A percentile compares a stretch with the other conserved stretches of the same genome.
Conservation (phyloP, 2,113 vertebrate species). For the Oreochromis spilurus region DNA sequence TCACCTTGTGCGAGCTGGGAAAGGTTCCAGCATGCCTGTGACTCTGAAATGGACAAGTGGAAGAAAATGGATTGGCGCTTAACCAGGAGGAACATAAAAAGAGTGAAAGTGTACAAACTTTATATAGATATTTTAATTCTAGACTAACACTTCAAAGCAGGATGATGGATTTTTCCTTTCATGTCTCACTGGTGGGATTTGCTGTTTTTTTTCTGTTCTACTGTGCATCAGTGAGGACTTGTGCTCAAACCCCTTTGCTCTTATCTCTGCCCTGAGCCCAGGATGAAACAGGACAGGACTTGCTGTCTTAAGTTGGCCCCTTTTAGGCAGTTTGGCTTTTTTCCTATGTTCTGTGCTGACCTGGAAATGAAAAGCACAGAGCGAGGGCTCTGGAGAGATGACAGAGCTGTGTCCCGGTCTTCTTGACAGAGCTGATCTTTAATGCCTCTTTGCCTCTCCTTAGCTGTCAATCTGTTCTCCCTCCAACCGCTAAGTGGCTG, state of each 20-base stretch:
- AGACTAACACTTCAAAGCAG: not conserved
- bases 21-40: not conserved
- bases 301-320: slow-evolving; percentile 20
- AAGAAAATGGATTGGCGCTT: not conserved
- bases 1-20: not conserved
- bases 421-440: slow-evolving; percentile 55
- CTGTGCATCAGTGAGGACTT: slow-evolving; percentile 18
- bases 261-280: slow-evolving; percentile 28
- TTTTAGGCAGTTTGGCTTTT: slow-evolving; percentile 45
- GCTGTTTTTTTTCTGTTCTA: slow-evolving; percentile 1
- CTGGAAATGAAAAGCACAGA: slow-evolving; percentile 48
- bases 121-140: not conserved
- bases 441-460: slow-evolving; percentile 36
- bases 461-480: slow-evolving; percentile 54
- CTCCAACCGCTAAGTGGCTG: slow-evolving; percentile 34
- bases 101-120: not conserved
- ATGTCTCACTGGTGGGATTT: slow-evolving; percentile 9
- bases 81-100: not conserved
- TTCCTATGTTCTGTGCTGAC: slow-evolving; percentile 35
- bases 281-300: slow-evolving; percentile 41
- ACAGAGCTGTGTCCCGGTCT: slow-evolving; percentile 27
- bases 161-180: not conserved
- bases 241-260: slow-evolving; percentile 14
- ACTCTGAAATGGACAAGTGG: not conserved
- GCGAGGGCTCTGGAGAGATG: slow-evolving; percentile 31